A percentile compares a stretch with the other conserved stretches of the same genome.
phyloP scores from a whole-genome alignment of 2,888 invertebrate species.

The Dendrolimus houi region DNA sequence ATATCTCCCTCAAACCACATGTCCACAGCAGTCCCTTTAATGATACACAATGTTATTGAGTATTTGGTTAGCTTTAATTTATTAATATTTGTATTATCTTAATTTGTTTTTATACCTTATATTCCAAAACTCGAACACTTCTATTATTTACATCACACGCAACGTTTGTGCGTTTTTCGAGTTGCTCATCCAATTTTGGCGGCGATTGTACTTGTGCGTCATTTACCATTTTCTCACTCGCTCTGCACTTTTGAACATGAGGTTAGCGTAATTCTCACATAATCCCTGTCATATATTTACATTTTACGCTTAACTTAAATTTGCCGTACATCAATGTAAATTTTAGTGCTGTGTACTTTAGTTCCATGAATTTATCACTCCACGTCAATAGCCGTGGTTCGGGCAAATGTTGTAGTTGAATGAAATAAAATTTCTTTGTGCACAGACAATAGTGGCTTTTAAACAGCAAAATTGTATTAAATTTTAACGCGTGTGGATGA shows the following conservation, averaged over 20 bases:
- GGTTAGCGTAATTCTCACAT: constrained; percentile 41
- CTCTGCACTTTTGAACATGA: constrained; percentile 37
- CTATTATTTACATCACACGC: constrained; percentile 37
- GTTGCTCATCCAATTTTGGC: constrained; percentile 51
- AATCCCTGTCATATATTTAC: constrained; percentile 20
- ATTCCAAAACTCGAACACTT: constrained; percentile 51
- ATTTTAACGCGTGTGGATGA: constrained; percentile 40
- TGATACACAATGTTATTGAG: constrained; percentile 1
- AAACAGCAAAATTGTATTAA: constrained; percentile 27
- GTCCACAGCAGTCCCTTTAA: constrained; percentile 79
- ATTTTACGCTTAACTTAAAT: constrained; percentile 7
- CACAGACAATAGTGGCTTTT: too few relatives aligned
- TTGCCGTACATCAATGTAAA: constrained; percentile 3
- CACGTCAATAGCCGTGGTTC: background rate
- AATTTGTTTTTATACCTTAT: constrained; percentile 36
- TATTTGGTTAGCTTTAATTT: constrained; percentile 1
- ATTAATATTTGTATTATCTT: too few relatives aligned
- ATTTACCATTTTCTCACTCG: constrained; percentile 65
- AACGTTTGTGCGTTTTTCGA: constrained; percentile 45
- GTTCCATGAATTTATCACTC: background rate
- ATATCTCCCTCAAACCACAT: constrained; percentile 87
- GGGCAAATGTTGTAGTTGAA: too few relatives aligned
- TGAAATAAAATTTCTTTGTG: too few relatives aligned
- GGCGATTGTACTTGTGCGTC: constrained; percentile 66
- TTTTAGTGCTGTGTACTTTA: constrained; percentile 1